Percentiles rank a stretch among this genome's conserved stretches.
phyloP scores from a whole-genome alignment of 2,113 vertebrate genomes.

The Oxyruncus cristatus region DNA sequence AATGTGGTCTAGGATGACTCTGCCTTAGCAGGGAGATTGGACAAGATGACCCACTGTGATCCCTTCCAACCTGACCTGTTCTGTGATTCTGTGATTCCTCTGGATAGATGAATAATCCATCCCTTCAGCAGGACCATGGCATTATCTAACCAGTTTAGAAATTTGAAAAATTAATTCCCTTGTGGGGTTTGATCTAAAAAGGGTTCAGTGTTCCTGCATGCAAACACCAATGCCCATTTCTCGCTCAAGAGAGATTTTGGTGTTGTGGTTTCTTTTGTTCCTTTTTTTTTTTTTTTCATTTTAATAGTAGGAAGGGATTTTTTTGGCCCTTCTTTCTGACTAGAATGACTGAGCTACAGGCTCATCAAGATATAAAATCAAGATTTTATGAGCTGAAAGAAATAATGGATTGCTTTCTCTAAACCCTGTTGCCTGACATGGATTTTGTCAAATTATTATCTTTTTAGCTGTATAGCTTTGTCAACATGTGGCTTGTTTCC shows the following conservation, averaged over 20 bases:
- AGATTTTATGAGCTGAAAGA: background rate
- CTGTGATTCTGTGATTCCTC: background rate
- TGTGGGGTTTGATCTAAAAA: background rate
- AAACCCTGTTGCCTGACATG: background rate
- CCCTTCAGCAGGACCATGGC: background rate
- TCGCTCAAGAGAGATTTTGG: background rate
- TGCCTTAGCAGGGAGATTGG: background rate
- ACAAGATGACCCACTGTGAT: accelerated
- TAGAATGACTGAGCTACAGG: background rate
- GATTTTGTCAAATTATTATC: background rate
- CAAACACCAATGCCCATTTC: accelerated
- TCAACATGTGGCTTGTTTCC: background rate
- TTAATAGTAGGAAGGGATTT: background rate
- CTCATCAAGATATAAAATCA: background rate
- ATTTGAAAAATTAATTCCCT: background rate
- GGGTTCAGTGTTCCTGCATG: background rate
- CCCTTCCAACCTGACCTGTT: background rate
- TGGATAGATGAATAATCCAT: background rate
- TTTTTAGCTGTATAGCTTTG: background rate
- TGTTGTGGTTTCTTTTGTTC: background rate
- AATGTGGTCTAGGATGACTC: background rate
- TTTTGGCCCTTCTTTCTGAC: background rate
- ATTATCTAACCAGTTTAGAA: background rate
- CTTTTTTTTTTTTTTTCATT: background rate
- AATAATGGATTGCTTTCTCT: background rate